Evolutionary conservation across 2,113 vertebrate species (phyloP).

Genomic region (Protobothrops flavoviridis): DNA sequence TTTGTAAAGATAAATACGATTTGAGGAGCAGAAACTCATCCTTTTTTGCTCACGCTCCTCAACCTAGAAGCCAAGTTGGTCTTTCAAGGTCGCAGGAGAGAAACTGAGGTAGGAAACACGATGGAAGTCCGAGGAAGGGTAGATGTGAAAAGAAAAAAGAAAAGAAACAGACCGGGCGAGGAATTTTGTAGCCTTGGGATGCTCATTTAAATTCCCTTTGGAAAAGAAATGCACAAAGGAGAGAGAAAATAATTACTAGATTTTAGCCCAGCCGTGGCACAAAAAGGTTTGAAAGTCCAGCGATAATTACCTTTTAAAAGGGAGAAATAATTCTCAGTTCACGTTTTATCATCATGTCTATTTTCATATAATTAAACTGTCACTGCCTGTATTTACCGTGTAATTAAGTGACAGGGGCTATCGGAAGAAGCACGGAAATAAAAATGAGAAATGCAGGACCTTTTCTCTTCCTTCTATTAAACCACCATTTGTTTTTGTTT

Average conservation of each 20-base stretch:
- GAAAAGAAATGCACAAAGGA: conserved; percentile 22
- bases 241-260: conserved; percentile 22
- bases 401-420: conserved; percentile 32
- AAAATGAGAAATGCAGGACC: conserved; percentile 13
- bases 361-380: conserved; percentile 36
- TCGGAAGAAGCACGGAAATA: conserved; percentile 1
- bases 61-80: background rate
- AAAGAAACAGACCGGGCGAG: accelerated
- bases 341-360: background rate
- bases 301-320: conserved; percentile 34
- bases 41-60: background rate
- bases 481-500: background rate
- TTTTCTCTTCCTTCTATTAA: conserved; percentile 4
- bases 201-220: conserved; percentile 26
- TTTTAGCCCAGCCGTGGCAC: conserved; percentile 7
- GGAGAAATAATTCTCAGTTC: conserved; percentile 35
- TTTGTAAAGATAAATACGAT: conserved; percentile 36
- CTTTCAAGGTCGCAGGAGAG: background rate
- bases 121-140: background rate
- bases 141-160: background rate
- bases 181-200: background rate
- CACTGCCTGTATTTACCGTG: conserved; percentile 32
- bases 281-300: conserved; percentile 21
- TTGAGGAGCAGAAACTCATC: background rate
- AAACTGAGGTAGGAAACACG: background rate